Evolutionary conservation across 2,888 invertebrate species (phyloP).

Genomic region (Rhaphigaster nebulosa): DNA sequence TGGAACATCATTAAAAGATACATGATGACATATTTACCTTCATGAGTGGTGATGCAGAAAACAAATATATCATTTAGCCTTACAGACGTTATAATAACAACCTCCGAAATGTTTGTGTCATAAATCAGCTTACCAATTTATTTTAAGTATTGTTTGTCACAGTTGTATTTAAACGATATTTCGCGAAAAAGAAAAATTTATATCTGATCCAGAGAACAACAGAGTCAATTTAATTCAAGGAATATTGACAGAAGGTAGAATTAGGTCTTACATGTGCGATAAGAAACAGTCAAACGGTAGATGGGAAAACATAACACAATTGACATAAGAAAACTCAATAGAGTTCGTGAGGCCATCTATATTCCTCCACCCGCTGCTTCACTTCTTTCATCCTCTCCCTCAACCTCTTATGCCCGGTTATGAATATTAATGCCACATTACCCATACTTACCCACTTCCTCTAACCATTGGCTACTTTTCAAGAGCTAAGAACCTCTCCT

Average conservation of each 20-base stretch:
- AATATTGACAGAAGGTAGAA: not conserved
- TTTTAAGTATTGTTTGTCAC: not conserved
- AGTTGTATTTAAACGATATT: not conserved
- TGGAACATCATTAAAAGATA: no score
- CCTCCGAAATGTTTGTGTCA: no score
- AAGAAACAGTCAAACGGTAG: constrained; percentile 18
- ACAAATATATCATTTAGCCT: no score
- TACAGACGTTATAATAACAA: no score
- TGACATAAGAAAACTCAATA: constrained; percentile 41
- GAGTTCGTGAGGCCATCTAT: constrained; percentile 39
- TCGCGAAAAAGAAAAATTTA: not conserved
- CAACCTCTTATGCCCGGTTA: constrained; percentile 9
- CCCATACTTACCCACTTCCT: constrained; percentile 19
- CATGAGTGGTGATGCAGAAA: no score
- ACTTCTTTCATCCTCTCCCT: not conserved
- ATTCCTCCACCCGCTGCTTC: not conserved
- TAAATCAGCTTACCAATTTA: not conserved
- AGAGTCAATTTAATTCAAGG: constrained; percentile 21
- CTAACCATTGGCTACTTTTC: not conserved
- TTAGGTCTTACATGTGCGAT: constrained; percentile 21
- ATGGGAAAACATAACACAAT: constrained; percentile 35
- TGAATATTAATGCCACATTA: constrained; percentile 17
- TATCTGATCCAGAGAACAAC: not conserved
- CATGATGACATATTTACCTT: no score
- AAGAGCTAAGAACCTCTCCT: not conserved